These are phyloP conservation scores for Tethea ocularis DNA, from an alignment of 2,888 invertebrate species.

Conservation along the genomic window DNA sequence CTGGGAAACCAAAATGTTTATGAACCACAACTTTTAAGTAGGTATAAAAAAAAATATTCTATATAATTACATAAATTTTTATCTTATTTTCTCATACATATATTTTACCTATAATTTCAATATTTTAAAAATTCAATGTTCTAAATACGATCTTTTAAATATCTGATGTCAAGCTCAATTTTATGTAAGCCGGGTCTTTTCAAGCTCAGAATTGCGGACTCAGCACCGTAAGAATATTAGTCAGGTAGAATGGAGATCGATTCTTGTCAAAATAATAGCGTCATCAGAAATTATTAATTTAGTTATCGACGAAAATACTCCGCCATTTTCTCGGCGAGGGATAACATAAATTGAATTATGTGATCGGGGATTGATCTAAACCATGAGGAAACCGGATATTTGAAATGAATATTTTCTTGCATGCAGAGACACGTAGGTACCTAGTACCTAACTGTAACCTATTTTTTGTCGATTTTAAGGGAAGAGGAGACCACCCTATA, in stretches of 20 bases:
- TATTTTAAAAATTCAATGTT: neutral
- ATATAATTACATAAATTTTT: slow-evolving; percentile 7
- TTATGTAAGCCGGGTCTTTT: neutral
- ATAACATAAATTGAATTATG: slow-evolving; percentile 71
- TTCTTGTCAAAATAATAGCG: slow-evolving; percentile 52
- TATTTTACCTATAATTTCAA: no score
- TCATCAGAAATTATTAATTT: slow-evolving; percentile 67
- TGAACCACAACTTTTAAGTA: no score
- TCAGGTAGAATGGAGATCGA: slow-evolving; percentile 29
- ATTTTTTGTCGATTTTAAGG: neutral
- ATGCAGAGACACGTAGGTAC: slow-evolving; percentile 12
- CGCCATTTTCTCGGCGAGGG: slow-evolving; percentile 64
- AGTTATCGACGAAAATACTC: slow-evolving; percentile 62
- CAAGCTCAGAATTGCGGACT: neutral
- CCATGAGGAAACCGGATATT: slow-evolving; percentile 47
- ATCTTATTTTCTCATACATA: neutral
- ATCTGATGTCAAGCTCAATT: neutral
- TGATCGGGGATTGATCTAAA: slow-evolving; percentile 61
- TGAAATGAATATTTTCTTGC: slow-evolving; percentile 41
- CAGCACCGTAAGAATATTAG: slow-evolving; percentile 6
- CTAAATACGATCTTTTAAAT: neutral
- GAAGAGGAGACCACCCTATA: no score
- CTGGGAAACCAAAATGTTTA: no score
- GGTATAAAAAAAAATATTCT: no score
- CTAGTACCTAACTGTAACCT: neutral